A percentile compares a stretch with the other conserved stretches of the same genome.
Conservation (phyloP, 2,113 vertebrate genomes). For the Perca flavescens region DNA sequence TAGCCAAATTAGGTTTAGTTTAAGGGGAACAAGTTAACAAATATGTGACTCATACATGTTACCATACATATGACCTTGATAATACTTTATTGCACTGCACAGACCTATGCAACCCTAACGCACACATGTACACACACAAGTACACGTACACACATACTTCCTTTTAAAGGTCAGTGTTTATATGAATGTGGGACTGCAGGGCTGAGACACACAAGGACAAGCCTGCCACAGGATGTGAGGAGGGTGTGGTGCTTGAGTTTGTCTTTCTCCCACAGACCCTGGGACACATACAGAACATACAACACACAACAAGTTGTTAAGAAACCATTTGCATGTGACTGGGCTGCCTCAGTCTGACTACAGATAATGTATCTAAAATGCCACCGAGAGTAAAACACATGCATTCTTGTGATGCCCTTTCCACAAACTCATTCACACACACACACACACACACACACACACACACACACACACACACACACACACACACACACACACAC, state of each 20-base stretch:
- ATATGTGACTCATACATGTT: background rate
- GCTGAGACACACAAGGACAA: constrained; percentile 65
- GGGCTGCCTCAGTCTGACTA: background rate
- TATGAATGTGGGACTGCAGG: constrained; percentile 45
- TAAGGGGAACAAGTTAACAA: background rate
- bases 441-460: background rate
- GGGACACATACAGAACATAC: constrained; percentile 37
- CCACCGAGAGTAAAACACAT: background rate
- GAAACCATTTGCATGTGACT: background rate
- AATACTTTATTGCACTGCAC: background rate
- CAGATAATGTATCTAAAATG: background rate
- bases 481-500: background rate
- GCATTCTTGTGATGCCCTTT: background rate
- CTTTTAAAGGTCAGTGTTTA: constrained; percentile 56
- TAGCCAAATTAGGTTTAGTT: background rate
- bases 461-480: background rate
- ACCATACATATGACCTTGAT: background rate
- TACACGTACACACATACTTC: constrained; percentile 37
- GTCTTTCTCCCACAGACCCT: constrained; percentile 67
- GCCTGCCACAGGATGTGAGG: constrained; percentile 77
- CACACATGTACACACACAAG: background rate
- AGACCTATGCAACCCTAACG: background rate
- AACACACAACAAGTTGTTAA: constrained; percentile 10
- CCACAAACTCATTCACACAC: background rate
- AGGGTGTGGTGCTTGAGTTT: constrained; percentile 71